Evolutionary conservation across 1,140 invertebrate species (phyloP).

Genomic region (Cyphomyrmex costatus): DNA sequence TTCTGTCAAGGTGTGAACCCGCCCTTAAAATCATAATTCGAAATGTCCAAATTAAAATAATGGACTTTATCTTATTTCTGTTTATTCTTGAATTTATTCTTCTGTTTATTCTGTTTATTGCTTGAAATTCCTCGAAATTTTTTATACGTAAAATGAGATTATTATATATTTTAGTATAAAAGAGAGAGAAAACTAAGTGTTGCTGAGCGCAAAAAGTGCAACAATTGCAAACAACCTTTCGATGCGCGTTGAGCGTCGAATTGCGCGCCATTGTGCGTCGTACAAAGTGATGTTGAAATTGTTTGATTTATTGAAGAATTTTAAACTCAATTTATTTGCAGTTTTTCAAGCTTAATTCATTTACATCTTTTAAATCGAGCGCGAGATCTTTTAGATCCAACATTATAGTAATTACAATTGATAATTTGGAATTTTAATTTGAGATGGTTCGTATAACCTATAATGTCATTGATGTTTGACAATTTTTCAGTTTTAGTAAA

Average conservation of each 20-base stretch:
- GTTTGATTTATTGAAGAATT: background rate
- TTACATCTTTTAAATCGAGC: background rate
- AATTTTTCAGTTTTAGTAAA: background rate
- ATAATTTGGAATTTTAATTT: background rate
- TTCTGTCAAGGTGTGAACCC: too few species aligned
- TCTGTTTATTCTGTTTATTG: too few species aligned
- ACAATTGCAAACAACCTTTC: too few species aligned
- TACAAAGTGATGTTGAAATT: background rate
- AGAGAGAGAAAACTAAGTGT: too few species aligned
- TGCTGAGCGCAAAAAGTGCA: too few species aligned
- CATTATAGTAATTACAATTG: constrained; percentile 31
- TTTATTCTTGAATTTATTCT: too few species aligned
- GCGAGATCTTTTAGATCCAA: background rate
- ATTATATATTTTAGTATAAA: too few species aligned
- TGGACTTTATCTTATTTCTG: too few species aligned
- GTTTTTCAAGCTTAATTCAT: background rate
- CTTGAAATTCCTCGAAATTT: too few species aligned
- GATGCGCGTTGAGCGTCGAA: background rate
- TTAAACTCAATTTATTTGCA: background rate
- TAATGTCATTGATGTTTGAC: background rate
- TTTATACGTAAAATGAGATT: too few species aligned
- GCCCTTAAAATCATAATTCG: too few species aligned
- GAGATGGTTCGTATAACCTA: background rate
- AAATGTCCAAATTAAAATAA: too few species aligned
- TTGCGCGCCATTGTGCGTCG: background rate